Conservation (phyloP, 2,113 vertebrate genomes). For the Irena cyanogastra region DNA sequence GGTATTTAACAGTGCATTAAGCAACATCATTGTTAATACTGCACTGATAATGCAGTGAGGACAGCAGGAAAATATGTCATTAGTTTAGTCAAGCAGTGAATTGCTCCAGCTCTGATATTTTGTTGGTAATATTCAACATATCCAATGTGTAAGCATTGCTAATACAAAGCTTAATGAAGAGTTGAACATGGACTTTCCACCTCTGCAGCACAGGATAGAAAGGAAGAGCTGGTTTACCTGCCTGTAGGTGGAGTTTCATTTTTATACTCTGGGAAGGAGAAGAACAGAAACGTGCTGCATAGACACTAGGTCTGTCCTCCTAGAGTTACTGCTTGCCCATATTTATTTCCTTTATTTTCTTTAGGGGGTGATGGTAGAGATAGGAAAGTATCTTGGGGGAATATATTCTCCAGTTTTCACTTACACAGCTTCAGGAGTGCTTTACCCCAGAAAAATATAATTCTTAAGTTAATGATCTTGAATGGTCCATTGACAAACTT, state of each 20-base stretch:
- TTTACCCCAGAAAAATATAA: neutral
- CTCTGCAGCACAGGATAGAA: neutral
- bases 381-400: neutral
- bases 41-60: neutral
- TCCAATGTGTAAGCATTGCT: neutral
- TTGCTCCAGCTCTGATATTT: neutral
- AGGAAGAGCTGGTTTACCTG: neutral
- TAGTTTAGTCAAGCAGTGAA: neutral
- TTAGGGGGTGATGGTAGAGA: neutral
- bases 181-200: neutral
- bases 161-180: neutral
- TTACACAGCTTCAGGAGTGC: neutral
- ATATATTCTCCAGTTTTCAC: neutral
- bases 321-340: fast-evolving
- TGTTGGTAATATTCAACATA: neutral
- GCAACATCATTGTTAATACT: neutral
- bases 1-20: constrained; percentile 23
- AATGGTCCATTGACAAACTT: neutral
- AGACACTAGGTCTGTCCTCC: neutral
- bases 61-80: neutral
- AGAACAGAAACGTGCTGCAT: neutral
- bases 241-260: neutral
- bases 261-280: neutral
- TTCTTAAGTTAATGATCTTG: neutral
- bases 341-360: neutral